Percentiles rank a stretch among this genome's conserved stretches.
Conservation (phyloP, 2,797 vertebrate genomes). For the Streptopelia turtur region DNA sequence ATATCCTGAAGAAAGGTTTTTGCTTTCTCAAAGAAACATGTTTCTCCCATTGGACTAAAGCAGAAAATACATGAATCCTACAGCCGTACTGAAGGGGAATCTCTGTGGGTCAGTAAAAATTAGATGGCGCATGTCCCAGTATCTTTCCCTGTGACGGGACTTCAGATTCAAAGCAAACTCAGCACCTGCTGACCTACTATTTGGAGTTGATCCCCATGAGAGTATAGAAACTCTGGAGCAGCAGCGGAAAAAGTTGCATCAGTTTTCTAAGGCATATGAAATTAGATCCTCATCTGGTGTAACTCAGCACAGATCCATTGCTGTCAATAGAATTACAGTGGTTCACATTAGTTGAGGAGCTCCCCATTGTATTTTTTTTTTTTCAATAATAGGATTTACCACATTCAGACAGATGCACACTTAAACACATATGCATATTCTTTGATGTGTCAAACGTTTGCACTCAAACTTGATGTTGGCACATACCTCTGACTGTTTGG, state of each 20-base stretch:
- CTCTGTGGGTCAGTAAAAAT: constrained; percentile 4
- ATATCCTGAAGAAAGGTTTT: not conserved
- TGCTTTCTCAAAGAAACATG: not conserved
- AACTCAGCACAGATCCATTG: not conserved
- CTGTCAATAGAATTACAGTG: constrained; percentile 49
- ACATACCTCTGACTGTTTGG: not conserved
- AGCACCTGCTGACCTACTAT: not conserved
- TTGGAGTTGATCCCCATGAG: not conserved
- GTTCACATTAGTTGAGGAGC: constrained; percentile 13
- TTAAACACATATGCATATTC: not conserved
- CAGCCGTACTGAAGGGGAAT: not conserved
- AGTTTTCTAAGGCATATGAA: constrained; percentile 44
- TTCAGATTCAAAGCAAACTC: not conserved
- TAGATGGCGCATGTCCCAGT: not conserved
- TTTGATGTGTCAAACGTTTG: not conserved
- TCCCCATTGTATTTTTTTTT: not conserved
- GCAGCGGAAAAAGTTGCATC: constrained; percentile 5
- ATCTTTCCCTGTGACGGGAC: not conserved
- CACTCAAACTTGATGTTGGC: not conserved
- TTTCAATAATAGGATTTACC: constrained; percentile 27
- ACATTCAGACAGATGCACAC: not conserved
- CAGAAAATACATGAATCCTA: not conserved
- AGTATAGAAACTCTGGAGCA: not conserved
- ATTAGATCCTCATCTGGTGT: constrained; percentile 29
- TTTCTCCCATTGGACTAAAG: not conserved